Conservation (phyloP, 2,113 vertebrate species). For the Mungos mungo region DNA sequence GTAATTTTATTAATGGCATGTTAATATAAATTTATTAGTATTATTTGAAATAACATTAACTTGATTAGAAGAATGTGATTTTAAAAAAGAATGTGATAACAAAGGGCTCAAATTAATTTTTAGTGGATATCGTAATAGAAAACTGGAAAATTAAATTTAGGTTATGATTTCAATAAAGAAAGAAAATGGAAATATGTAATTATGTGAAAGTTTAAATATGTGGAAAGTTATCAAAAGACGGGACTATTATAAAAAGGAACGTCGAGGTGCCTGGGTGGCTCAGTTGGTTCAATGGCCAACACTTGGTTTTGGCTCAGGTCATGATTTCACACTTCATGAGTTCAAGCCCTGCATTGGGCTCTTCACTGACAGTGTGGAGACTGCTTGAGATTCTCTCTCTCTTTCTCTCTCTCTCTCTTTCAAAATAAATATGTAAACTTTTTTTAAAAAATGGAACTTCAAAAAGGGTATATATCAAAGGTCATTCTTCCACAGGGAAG, state of each 20-base stretch:
- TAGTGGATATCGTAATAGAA: neutral
- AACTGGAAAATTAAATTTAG: neutral
- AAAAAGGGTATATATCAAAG: neutral
- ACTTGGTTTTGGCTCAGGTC: too few relatives aligned
- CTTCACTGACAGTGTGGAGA: too few relatives aligned
- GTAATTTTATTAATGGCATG: neutral
- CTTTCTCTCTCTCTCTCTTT: too few relatives aligned
- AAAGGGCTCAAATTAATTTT: neutral
- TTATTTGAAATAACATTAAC: neutral
- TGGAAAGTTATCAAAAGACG: neutral
- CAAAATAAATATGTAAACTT: too few relatives aligned
- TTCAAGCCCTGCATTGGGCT: too few relatives aligned
- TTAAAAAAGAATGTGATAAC: neutral
- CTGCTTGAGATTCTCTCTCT: too few relatives aligned
- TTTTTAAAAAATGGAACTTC: neutral
- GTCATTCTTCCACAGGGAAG: neutral
- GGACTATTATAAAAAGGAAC: neutral
- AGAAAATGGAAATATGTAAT: neutral
- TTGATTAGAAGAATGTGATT: neutral
- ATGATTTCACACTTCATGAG: too few relatives aligned
- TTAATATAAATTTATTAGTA: neutral
- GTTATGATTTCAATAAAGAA: neutral
- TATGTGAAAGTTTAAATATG: neutral
- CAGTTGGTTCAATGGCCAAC: too few relatives aligned
- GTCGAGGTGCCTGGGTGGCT: too few relatives aligned